Evolutionary conservation across 2,113 vertebrate genomes (phyloP), one percentile per base, ranked within the genome.

Genomic region (Amazona vittata): DNA sequence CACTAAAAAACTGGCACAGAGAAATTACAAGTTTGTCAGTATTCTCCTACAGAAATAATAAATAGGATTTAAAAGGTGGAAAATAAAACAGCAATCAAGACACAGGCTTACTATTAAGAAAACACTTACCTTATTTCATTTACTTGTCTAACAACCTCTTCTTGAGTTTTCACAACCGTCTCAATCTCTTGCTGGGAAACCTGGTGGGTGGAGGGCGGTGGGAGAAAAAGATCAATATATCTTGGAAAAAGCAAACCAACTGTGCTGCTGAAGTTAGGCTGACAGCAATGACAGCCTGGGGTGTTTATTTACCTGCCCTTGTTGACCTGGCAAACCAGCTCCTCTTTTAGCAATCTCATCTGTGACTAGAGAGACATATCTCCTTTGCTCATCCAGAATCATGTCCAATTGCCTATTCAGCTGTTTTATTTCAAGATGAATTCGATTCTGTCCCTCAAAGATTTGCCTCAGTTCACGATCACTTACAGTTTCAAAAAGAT

Each of bases 381-480:
- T 98, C 11, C 99, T 98, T 97, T 99, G 99, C 86, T 99, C 99
- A 41, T 99, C 99, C 78, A 99, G 98, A 89, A 99, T 99, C 99
- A 99, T 99, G 47, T 99, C 99, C 63, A 99, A 96, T 24, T 99
- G 99, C 46, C 98, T 97, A 92, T 99, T 98, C 41, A 99, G 98
- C 95, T 99, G 99, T 86, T 99, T 99, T 97, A 99, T 99, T 97
- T 99, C 99, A 71, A 99, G 97, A 68, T 99, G 99, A 94, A 99
- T 99, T 67, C 98, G 98, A 95, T 99, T 99, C 97, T 99, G 99
- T 47, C 99, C 99, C 97, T 99, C 99, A 81, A 99, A 99, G 89
- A 99, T 98, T 83, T 99, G 99, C 84, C 99, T 98, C 92, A 99
- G 98, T 80, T 99, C 99, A 12, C 98, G 98, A 80, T 99, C 99